Percentiles rank a stretch among this genome's conserved stretches.
These are phyloP conservation scores for Lagodon rhomboides DNA, from an alignment of 2,797 vertebrate species.

Conservation along the genomic window DNA sequence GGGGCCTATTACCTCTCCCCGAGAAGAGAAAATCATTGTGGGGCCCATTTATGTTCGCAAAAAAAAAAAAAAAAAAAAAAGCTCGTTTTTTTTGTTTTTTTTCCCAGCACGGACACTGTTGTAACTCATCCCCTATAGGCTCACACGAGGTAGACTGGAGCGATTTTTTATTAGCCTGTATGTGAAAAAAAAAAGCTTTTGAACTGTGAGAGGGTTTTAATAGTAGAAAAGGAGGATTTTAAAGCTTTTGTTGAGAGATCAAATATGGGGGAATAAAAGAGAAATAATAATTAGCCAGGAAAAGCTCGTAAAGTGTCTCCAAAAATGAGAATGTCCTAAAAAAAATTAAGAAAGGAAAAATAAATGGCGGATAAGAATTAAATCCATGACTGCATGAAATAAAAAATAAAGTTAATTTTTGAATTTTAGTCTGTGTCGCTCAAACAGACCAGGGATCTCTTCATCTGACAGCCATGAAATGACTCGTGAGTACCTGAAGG, in stretches of 20 bases:
- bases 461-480: conserved; percentile 31
- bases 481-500: conserved; percentile 30
- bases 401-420: neutral
- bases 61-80: conserved; percentile 23
- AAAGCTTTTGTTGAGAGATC: neutral
- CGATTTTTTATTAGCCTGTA: no score
- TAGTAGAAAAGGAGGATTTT: neutral
- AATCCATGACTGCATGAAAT: neutral
- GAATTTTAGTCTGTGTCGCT: neutral
- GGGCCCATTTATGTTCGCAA: conserved; percentile 26
- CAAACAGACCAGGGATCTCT: conserved; percentile 24
- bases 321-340: neutral
- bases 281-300: neutral
- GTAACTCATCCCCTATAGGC: neutral
- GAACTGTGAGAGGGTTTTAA: neutral
- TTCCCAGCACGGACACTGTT: conserved; percentile 1
- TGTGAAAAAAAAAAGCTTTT: neutral
- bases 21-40: conserved; percentile 37
- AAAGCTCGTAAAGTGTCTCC: neutral
- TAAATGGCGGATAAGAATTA: neutral
- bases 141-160: neutral
- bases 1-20: conserved; percentile 39
- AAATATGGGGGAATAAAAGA: neutral
- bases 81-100: neutral
- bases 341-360: neutral